Evolutionary conservation across 2,888 invertebrate genomes (phyloP), one percentile per base, ranked within the genome.

Genomic region (Hyppa rectilinea): DNA sequence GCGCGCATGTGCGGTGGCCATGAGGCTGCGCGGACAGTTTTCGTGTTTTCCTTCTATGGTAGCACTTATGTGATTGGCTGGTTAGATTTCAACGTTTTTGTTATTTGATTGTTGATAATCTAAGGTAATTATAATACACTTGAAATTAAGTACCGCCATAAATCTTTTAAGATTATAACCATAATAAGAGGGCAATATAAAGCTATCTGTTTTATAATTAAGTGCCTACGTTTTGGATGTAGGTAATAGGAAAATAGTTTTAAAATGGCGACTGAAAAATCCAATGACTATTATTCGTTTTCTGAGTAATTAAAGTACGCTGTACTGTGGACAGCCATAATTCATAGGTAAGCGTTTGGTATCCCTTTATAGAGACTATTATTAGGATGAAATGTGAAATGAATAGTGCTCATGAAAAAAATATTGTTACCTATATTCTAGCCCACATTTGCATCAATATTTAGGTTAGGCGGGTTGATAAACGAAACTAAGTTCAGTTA

Each of bases 1-100:
- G 89, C 87, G 93, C 93, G 94, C 92, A 85, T 78, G 75, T 87
- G 67, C 75, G 82, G 90, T 89, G 88, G 78, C 94, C 89, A 92
- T 88, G 87, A 70, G 61, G 77, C 76, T 64, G 52, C 20, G 61
- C 60, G 72, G 82, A 79, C 82, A 47, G 38, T 62, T 85, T 83
- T 76, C 69, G 74, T 68, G 59, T 80, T 81, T 71, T 79, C 80
- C 83, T 82, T 75, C 34, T 78, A 55, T 36, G 67, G 71, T 23
- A 17, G 26, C 62, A 12, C 20, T 20, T 17, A 31, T 56, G 43
- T 12, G 71, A 52, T 38, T 56, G 63, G 43, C 12, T 55, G 17
- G 67, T 63, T 71, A 38, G 71, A 63, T 71, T 52, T 10, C n/a
- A 34, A 23, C 4, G 49, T 45, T 79, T 64, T 52, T 56, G 40